Conservation (phyloP, 2,797 vertebrate species). For the Argyrosomus regius region DNA sequence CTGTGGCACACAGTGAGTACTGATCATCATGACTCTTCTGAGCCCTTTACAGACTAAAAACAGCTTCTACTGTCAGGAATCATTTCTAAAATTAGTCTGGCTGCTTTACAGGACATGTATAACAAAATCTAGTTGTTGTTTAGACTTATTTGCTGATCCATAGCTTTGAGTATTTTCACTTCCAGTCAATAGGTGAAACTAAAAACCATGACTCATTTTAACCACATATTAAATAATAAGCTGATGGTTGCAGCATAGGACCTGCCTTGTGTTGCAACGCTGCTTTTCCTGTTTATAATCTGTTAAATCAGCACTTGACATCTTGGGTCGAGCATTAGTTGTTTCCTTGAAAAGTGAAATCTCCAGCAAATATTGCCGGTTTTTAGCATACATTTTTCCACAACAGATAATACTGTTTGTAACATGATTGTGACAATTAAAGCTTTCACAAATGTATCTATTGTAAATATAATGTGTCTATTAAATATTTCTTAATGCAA, state of each 20-base stretch:
- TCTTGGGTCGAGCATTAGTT: too few relatives aligned
- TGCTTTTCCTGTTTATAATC: constrained; percentile 17
- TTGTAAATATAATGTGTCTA: neutral
- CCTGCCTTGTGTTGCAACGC: neutral
- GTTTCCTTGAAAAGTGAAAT: neutral
- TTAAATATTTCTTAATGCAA: neutral
- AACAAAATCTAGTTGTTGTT: neutral
- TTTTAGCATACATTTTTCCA: neutral
- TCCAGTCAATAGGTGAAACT: neutral
- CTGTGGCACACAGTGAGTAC: constrained; percentile 59
- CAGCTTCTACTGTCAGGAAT: neutral
- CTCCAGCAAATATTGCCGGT: neutral
- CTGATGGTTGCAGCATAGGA: neutral
- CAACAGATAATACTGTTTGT: neutral
- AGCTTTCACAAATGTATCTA: neutral
- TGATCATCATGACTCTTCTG: neutral
- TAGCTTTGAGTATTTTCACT: neutral
- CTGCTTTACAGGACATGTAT: neutral
- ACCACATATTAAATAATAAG: neutral
- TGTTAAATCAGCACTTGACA: neutral
- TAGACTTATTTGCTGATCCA: constrained; percentile 1
- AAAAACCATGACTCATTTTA: neutral
- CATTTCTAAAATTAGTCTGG: neutral
- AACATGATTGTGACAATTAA: neutral
- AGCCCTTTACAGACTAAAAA: neutral